Conservation (phyloP, 37 sponge, comb jelly and placozoan genomes). For the Corticium candelabrum region DNA sequence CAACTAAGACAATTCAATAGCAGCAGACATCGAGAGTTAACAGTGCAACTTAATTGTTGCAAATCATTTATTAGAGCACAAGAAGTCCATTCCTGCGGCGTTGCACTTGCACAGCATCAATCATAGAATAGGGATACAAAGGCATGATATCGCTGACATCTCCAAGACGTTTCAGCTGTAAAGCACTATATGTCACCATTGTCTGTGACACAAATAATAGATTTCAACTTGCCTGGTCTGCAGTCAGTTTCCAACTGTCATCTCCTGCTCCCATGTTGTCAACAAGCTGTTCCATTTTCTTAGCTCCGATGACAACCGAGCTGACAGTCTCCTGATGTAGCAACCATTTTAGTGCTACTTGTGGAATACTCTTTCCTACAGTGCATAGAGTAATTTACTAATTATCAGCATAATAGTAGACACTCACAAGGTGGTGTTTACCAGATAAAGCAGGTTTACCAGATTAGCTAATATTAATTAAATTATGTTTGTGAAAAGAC, state of each 20-base stretch:
- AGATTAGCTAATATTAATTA: too few relatives aligned
- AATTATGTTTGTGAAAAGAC: too few relatives aligned
- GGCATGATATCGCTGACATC: slow-evolving; percentile 35
- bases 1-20: too few relatives aligned
- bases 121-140: slow-evolving; percentile 86
- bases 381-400: not conserved
- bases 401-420: too few relatives aligned
- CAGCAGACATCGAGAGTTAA: too few relatives aligned
- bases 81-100: slow-evolving; percentile 9
- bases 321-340: slow-evolving; percentile 51
- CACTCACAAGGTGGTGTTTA: too few relatives aligned
- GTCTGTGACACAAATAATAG: too few relatives aligned
- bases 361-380: slow-evolving; percentile 17
- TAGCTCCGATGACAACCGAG: slow-evolving; percentile 75
- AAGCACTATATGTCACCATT: not conserved
- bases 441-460: too few relatives aligned
- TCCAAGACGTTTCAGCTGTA: slow-evolving; percentile 16
- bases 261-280: slow-evolving; percentile 51
- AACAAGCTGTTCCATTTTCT: slow-evolving; percentile 51
- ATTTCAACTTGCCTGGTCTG: slow-evolving; percentile 71
- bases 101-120: slow-evolving; percentile 39
- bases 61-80: too few relatives aligned
- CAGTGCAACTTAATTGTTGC: too few relatives aligned
- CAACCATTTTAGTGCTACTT: slow-evolving; percentile 84
- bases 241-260: slow-evolving; percentile 29